Evolutionary conservation across 2,888 invertebrate species (phyloP).

Genomic region (Psococerastis gibbosa): DNA sequence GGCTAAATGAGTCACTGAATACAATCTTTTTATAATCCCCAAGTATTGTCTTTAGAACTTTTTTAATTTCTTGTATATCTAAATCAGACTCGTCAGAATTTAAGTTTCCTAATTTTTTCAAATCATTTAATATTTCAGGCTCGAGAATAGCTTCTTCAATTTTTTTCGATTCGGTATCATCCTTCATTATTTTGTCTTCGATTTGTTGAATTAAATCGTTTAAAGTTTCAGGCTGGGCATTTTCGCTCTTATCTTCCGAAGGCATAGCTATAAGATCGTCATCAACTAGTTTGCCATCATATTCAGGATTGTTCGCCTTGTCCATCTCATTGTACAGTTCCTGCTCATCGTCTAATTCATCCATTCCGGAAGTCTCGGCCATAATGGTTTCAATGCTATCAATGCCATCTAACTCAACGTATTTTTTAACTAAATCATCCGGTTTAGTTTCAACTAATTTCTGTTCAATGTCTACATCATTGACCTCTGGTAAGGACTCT

Average conservation of each 20-base stretch:
- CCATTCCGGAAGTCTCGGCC: neutral
- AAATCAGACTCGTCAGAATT: neutral
- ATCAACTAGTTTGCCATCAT: conserved; percentile 7
- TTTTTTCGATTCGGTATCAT: too few relatives aligned
- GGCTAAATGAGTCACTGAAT: too few relatives aligned
- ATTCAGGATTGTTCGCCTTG: conserved; percentile 1
- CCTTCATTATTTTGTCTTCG: too few relatives aligned
- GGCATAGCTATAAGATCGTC: neutral
- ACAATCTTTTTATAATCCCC: neutral
- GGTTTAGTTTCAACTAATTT: neutral
- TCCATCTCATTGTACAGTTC: neutral
- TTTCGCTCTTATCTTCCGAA: too few relatives aligned
- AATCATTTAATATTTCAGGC: too few relatives aligned
- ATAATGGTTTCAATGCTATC: neutral
- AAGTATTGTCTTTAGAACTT: neutral
- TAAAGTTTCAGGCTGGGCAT: too few relatives aligned
- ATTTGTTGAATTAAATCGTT: too few relatives aligned
- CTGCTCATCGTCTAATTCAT: conserved; percentile 7
- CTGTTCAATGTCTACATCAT: conserved; percentile 2
- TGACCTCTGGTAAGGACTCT: neutral
- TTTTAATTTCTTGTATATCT: neutral
- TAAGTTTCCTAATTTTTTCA: neutral
- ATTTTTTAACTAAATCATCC: neutral
- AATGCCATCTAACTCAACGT: neutral
- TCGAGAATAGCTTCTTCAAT: too few relatives aligned